Evolutionary conservation across 2,888 invertebrate species (phyloP), one percentile per base, ranked within the genome.

Genomic region (Acleris laterana): DNA sequence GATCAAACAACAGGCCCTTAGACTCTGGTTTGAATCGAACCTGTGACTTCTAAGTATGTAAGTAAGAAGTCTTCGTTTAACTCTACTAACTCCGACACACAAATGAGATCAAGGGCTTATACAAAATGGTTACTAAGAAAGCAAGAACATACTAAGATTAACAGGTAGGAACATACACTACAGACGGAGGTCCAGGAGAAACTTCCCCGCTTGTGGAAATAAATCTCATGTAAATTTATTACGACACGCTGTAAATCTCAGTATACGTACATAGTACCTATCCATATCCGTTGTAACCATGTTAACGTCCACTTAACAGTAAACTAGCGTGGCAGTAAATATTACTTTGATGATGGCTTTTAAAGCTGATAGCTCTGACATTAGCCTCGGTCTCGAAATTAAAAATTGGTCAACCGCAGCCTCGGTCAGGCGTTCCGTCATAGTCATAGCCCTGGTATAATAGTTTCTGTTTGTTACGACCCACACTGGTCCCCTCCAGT

Each of bases 391-490:
- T 28, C 38, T 56, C 44, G 38, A 66, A 66, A 66, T 66, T 66
- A 66, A 66, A 66, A 61, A 57, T 61, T 56, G 61, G 56, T 51
- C 61, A 66, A 57, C 66, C 66, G 19, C 66, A 16, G 17, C 46
- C 19, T 51, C 51, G 61, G 61, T 52, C 19, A n/a, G 44, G 11
- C 20, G 17, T 22, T 16, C 3, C 55, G 42, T 48, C 25, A 25
- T 20, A 11, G 25, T 44, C 16, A 44, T 46, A 46, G 46, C 17
- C 44, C 9, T 13, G 38, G 38, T 38, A 38, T 38, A 38, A 55
- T 44, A 57, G 57, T 48, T 57, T 46, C 25, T n/a, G 28, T 48
- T 25, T 28, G 22, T 17, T 28, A 17, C 19, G 7, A 56, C 16
- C 57, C 57, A 28, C 46, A 46, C 11, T 5, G 19, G 42, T 38